Evolutionary conservation across 37 sponge, comb jelly and placozoan species (phyloP).

Genomic region (Eunapius fragilis): DNA sequence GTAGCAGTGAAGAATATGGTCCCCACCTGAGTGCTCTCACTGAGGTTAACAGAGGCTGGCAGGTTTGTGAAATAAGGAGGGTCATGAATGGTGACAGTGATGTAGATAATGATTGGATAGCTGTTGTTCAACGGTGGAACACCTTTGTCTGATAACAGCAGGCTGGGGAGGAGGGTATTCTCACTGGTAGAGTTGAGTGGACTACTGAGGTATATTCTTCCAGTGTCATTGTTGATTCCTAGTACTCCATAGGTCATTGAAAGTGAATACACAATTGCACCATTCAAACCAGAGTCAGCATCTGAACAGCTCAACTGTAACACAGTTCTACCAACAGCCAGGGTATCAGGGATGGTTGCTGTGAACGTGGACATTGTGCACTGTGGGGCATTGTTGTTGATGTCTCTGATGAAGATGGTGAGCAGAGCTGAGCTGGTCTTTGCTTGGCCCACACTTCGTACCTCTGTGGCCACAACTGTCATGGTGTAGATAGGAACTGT

Average conservation of each 20-base stretch:
- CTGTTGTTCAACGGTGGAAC: neutral
- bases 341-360: neutral
- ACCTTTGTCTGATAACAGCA: too few species aligned
- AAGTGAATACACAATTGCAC: slow-evolving; percentile 33
- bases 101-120: neutral
- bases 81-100: slow-evolving; percentile 1
- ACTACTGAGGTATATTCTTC: slow-evolving; percentile 16
- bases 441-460: slow-evolving; percentile 20
- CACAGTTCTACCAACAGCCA: slow-evolving; percentile 8
- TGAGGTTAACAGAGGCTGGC: slow-evolving; percentile 34
- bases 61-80: slow-evolving; percentile 59
- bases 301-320: slow-evolving; percentile 53
- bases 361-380: neutral
- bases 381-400: slow-evolving; percentile 50
- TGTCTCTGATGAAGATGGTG: slow-evolving; percentile 59
- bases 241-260: slow-evolving; percentile 27
- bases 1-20: slow-evolving; percentile 37
- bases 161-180: too few species aligned
- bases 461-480: slow-evolving; percentile 58
- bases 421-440: slow-evolving; percentile 24
- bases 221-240: slow-evolving; percentile 8
- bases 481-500: slow-evolving; percentile 29
- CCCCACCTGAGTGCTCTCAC: slow-evolving; percentile 21
- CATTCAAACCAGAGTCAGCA: slow-evolving; percentile 53
- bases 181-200: slow-evolving; percentile 12